These are phyloP conservation scores for Trinectes maculatus DNA, from an alignment of 2,113 vertebrate genomes.

Conservation along the genomic window DNA sequence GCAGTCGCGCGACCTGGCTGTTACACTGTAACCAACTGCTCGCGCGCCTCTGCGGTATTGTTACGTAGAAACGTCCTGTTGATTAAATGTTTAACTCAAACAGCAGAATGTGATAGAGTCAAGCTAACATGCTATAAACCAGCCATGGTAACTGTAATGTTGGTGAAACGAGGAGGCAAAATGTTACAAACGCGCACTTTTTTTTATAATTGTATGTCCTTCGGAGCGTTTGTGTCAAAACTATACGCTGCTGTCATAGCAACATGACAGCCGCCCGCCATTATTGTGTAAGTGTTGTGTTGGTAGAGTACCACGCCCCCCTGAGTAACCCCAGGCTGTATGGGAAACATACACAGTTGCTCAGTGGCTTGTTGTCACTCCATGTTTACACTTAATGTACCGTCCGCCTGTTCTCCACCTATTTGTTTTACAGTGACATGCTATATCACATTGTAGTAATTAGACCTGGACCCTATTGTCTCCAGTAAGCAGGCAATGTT, in stretches of 20 bases:
- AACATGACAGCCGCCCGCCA: slow-evolving; percentile 77
- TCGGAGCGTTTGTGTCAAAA: neutral
- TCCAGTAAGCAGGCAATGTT: too few species aligned
- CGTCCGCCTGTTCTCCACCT: too few species aligned
- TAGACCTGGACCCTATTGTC: too few species aligned
- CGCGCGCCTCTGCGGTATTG: slow-evolving; percentile 36
- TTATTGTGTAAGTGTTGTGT: slow-evolving; percentile 76
- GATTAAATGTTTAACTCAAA: neutral
- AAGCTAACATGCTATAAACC: neutral
- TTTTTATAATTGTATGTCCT: too few species aligned
- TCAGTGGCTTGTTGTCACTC: slow-evolving; percentile 24
- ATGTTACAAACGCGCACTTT: too few species aligned
- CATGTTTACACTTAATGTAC: too few species aligned
- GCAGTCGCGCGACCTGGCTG: slow-evolving; percentile 40
- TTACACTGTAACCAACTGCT: slow-evolving; percentile 38
- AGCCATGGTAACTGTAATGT: too few species aligned
- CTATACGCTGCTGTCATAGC: slow-evolving; percentile 65
- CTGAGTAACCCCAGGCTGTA: slow-evolving; percentile 58
- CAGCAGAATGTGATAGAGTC: neutral
- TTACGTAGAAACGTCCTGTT: slow-evolving; percentile 18
- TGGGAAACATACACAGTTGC: slow-evolving; percentile 26
- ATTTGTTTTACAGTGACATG: too few species aligned
- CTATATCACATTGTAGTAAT: too few species aligned
- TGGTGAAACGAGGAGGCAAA: too few species aligned
- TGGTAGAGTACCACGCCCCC: slow-evolving; percentile 78